These are phyloP conservation scores for Australoheros scitulus DNA, from an alignment of 2,113 vertebrate genomes.

Conservation along the genomic window DNA sequence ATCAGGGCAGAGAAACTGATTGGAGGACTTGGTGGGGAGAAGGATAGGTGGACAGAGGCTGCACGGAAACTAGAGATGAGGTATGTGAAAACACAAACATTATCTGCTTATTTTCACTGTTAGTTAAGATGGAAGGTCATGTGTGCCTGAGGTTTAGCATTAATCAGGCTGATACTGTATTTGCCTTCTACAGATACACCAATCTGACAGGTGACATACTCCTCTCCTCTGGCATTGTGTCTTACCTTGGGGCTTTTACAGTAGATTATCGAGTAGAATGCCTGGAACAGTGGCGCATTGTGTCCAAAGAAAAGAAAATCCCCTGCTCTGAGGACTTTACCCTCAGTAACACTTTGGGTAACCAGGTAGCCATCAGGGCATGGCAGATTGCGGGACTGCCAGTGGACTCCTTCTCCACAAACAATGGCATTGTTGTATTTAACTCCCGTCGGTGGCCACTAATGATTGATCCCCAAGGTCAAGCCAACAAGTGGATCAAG, in stretches of 20 bases:
- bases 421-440: constrained; percentile 92
- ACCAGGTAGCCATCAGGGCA: constrained; percentile 86
- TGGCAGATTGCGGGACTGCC: constrained; percentile 94
- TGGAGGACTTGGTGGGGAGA: constrained; percentile 91
- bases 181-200: constrained; percentile 68
- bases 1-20: constrained; percentile 90
- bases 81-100: constrained; percentile 12
- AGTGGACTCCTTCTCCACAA: constrained; percentile 90
- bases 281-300: constrained; percentile 83
- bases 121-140: neutral
- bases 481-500: constrained; percentile 95
- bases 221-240: constrained; percentile 87
- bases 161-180: neutral
- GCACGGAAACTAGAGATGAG: constrained; percentile 79
- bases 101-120: neutral
- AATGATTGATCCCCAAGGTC: constrained; percentile 95
- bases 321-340: constrained; percentile 87
- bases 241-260: constrained; percentile 92
- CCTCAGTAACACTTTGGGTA: constrained; percentile 85
- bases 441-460: constrained; percentile 91
- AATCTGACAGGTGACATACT: constrained; percentile 91
- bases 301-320: constrained; percentile 83
- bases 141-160: neutral
- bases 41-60: constrained; percentile 91
- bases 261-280: constrained; percentile 86